Percentiles rank a stretch among this genome's conserved stretches.
These are phyloP conservation scores for Eutrigla gurnardus DNA, from an alignment of 2,797 vertebrate species.

Conservation along the genomic window DNA sequence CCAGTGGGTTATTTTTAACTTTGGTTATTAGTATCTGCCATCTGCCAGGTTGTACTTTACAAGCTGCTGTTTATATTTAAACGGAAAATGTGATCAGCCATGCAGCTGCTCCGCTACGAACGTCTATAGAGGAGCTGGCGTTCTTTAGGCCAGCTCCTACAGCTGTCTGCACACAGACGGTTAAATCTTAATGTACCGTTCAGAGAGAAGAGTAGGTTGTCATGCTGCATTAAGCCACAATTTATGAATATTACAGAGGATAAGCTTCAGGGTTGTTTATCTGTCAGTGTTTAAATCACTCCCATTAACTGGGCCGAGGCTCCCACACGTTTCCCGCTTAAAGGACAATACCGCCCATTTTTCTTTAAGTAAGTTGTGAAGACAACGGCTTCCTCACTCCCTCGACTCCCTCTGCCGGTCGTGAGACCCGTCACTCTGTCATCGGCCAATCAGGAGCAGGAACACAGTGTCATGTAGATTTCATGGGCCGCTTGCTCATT, in stretches of 20 bases:
- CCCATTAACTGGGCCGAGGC: conserved; percentile 17
- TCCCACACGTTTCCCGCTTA: background rate
- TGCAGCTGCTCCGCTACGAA: conserved; percentile 24
- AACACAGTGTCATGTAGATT: conserved; percentile 14
- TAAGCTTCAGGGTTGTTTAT: conserved; percentile 39
- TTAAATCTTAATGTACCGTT: conserved; percentile 53
- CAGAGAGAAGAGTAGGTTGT: conserved; percentile 53
- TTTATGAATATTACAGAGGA: conserved; percentile 59
- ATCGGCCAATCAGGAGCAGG: background rate
- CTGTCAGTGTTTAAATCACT: conserved; percentile 30
- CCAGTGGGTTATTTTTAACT: background rate
- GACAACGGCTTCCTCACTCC: too few relatives aligned
- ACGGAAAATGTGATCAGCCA: conserved; percentile 25
- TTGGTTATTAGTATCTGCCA: background rate
- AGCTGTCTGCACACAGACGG: conserved; percentile 51
- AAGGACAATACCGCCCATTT: background rate
- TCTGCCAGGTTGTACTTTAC: background rate
- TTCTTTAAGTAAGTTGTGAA: too few relatives aligned
- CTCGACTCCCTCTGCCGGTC: background rate
- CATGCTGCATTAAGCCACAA: conserved; percentile 40
- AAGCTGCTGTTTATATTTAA: background rate
- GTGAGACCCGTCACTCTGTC: conserved; percentile 4
- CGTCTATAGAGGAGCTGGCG: conserved; percentile 15
- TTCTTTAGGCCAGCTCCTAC: conserved; percentile 65
- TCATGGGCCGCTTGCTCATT: conserved; percentile 38